Evolutionary conservation across 2,113 vertebrate genomes (phyloP).

Genomic region (Clarias batrachus): DNA sequence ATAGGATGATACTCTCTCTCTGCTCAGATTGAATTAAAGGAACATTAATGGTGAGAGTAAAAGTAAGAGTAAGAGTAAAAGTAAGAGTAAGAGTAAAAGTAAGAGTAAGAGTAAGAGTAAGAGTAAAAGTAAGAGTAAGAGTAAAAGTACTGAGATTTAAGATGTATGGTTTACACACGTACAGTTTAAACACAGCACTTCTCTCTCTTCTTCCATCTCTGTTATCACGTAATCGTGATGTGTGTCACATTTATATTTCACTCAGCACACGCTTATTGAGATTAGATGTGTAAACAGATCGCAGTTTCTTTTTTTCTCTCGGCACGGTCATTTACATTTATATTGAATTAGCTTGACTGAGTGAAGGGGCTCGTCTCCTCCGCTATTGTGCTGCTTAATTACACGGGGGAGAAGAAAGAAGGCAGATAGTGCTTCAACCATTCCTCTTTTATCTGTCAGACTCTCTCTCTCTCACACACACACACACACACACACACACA

Average conservation of each 20-base stretch:
- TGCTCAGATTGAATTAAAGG: no score
- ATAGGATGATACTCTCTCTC: no score
- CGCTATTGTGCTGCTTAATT: conserved; percentile 78
- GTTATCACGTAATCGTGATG: conserved; percentile 55
- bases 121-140: background rate
- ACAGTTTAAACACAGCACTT: conserved; percentile 55
- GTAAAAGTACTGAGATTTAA: no score
- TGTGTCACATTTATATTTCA: conserved; percentile 61
- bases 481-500: conserved; percentile 7
- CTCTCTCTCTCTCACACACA: background rate
- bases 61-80: background rate
- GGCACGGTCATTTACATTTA: conserved; percentile 79
- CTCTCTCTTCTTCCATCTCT: conserved; percentile 40
- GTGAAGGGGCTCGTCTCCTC: conserved; percentile 69
- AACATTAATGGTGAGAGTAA: background rate
- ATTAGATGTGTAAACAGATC: conserved; percentile 80
- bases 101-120: background rate
- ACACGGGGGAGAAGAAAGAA: conserved; percentile 70
- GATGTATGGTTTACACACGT: background rate
- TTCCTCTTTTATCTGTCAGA: background rate
- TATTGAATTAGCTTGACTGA: conserved; percentile 75
- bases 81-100: background rate
- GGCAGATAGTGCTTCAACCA: background rate
- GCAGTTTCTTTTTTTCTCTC: conserved; percentile 75
- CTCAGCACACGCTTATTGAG: conserved; percentile 69